phyloP scores from a whole-genome alignment of 2,888 invertebrate species.

The Embidobia sp. region DNA sequence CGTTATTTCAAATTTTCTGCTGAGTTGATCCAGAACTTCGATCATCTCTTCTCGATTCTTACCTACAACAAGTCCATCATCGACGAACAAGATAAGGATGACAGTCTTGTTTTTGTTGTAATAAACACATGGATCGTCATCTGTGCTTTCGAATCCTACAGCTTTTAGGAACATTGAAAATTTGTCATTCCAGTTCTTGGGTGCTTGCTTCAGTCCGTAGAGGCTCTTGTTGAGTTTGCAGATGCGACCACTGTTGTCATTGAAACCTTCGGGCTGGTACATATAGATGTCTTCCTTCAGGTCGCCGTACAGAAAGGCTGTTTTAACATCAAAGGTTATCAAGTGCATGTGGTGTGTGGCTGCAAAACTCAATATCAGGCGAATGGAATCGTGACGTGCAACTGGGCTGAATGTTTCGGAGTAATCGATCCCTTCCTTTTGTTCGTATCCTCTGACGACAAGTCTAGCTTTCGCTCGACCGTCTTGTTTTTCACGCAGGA shows the following conservation, averaged over 20 bases:
- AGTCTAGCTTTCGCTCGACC: background rate
- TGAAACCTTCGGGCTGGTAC: constrained; percentile 63
- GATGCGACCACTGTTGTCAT: constrained; percentile 35
- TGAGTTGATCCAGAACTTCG: background rate
- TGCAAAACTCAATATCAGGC: background rate
- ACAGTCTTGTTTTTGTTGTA: constrained; percentile 1
- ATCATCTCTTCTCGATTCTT: background rate
- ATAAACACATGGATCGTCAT: constrained; percentile 19
- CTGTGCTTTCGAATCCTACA: background rate
- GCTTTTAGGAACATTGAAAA: background rate
- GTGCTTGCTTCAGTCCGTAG: constrained; percentile 68
- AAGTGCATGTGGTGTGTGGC: background rate
- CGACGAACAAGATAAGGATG: constrained; percentile 11
- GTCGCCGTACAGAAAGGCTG: constrained; percentile 51
- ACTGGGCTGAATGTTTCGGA: background rate
- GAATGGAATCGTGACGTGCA: background rate
- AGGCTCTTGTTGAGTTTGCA: constrained; percentile 50
- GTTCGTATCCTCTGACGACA: background rate
- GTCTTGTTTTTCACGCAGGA: background rate
- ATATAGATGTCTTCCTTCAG: background rate
- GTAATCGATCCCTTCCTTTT: constrained; percentile 1
- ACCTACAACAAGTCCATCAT: constrained; percentile 20
- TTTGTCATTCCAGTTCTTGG: constrained; percentile 67
- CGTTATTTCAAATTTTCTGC: too few species aligned
- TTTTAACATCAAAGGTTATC: constrained; percentile 62